These are phyloP conservation scores for Geotrupes spiniger DNA, from an alignment of 2,888 invertebrate species.

Conservation along the genomic window DNA sequence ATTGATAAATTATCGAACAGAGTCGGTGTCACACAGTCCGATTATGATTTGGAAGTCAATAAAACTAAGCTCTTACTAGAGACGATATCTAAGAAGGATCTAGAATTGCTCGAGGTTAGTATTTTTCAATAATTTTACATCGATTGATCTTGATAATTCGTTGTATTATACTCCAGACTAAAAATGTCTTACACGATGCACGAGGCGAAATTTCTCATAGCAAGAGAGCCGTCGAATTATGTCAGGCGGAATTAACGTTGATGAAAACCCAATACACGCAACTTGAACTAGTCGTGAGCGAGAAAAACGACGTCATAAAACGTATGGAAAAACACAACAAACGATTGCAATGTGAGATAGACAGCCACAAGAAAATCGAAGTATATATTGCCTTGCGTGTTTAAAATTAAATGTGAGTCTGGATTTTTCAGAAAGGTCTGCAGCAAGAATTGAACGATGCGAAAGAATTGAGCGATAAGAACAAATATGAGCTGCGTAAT, in stretches of 20 bases:
- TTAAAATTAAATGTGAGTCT: neutral
- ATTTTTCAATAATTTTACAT: no score
- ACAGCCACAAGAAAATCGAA: slow-evolving; percentile 42
- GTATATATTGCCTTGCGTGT: slow-evolving; percentile 29
- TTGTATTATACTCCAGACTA: slow-evolving; percentile 40
- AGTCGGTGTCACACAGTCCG: slow-evolving; percentile 50
- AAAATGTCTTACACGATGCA: slow-evolving; percentile 38
- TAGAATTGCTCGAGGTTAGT: slow-evolving; percentile 59
- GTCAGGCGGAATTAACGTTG: slow-evolving; percentile 45
- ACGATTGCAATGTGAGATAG: slow-evolving; percentile 40
- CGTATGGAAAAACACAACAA: slow-evolving; percentile 43
- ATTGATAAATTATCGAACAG: slow-evolving; percentile 43
- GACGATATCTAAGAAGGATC: slow-evolving; percentile 59
- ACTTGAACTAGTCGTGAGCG: slow-evolving; percentile 35
- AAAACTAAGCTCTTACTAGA: slow-evolving; percentile 58
- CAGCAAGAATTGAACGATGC: slow-evolving; percentile 47
- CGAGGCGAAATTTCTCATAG: slow-evolving; percentile 43
- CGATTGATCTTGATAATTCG: neutral
- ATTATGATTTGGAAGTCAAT: slow-evolving; percentile 52
- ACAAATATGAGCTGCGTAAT: slow-evolving; percentile 65
- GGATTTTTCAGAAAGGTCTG: slow-evolving; percentile 46
- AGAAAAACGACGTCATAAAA: slow-evolving; percentile 30
- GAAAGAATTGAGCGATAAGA: slow-evolving; percentile 59
- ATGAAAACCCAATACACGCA: slow-evolving; percentile 39
- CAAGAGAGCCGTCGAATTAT: slow-evolving; percentile 56